Evolutionary conservation across 2,888 invertebrate species (phyloP).

Genomic region (Iphiclides podalirius): DNA sequence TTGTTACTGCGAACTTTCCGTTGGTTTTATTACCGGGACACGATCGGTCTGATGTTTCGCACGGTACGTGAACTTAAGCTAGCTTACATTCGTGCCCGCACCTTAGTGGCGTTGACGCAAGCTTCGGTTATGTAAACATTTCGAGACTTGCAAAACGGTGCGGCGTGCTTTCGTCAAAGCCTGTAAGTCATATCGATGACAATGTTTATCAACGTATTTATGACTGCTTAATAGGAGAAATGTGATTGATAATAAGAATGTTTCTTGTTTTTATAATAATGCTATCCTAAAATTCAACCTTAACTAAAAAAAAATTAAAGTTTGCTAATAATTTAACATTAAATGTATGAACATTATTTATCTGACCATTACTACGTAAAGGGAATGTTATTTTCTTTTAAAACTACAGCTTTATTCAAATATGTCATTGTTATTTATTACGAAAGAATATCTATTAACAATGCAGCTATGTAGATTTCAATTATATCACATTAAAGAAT

Average conservation of each 20-base stretch:
- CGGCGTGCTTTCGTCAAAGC: conserved; percentile 50
- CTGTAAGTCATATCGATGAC: too few relatives aligned
- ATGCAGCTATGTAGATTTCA: neutral
- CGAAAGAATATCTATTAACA: neutral
- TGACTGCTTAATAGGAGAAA: too few relatives aligned
- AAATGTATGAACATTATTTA: neutral
- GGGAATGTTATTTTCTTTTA: neutral
- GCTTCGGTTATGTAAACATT: conserved; percentile 68
- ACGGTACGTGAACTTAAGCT: conserved; percentile 66
- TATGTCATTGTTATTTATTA: too few relatives aligned
- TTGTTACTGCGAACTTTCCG: neutral
- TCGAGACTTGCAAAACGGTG: conserved; percentile 66
- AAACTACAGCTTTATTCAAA: too few relatives aligned
- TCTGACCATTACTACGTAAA: neutral
- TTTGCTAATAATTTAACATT: too few relatives aligned
- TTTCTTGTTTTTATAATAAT: too few relatives aligned
- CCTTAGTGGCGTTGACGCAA: conserved; percentile 71
- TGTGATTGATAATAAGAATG: too few relatives aligned
- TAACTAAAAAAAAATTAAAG: too few relatives aligned
- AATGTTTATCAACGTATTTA: too few relatives aligned
- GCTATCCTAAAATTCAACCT: too few relatives aligned
- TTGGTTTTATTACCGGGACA: neutral
- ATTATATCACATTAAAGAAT: conserved; percentile 5
- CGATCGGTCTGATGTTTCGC: conserved; percentile 43
- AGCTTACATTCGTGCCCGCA: conserved; percentile 53